Percentiles rank a stretch among this genome's conserved stretches.
Conservation (phyloP, 2,888 invertebrate genomes). For the Rhodophaea formosa region DNA sequence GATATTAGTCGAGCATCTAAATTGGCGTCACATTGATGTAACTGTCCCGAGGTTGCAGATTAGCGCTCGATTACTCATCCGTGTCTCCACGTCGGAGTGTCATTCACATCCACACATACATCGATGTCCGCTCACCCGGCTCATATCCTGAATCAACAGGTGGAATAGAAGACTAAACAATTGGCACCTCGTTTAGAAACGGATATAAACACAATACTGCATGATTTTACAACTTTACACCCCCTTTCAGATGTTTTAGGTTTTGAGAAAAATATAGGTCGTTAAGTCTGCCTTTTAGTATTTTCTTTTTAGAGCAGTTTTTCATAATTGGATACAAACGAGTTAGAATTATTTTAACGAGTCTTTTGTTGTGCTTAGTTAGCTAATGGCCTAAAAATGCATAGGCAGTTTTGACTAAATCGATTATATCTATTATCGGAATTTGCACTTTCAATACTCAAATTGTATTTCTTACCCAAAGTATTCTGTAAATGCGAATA, state of each 20-base stretch:
- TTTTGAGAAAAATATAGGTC: not conserved
- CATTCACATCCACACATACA: conserved; percentile 30
- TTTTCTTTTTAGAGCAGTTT: not conserved
- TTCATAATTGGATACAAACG: no score
- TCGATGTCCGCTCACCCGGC: conserved; percentile 34
- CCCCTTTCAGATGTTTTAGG: not conserved
- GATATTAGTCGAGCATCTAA: conserved; percentile 54
- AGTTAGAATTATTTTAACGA: no score
- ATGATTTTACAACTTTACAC: not conserved
- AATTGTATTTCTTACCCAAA: no score
- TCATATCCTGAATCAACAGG: conserved; percentile 5
- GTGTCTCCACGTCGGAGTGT: conserved; percentile 37
- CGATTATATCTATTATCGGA: no score
- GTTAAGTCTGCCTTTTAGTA: not conserved
- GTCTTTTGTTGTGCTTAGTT: no score
- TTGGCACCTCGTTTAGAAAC: not conserved
- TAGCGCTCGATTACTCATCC: conserved; percentile 49
- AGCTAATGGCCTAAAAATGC: no score
- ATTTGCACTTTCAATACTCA: no score
- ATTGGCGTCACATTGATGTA: conserved; percentile 51
- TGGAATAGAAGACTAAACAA: not conserved
- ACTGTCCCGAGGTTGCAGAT: conserved; percentile 37
- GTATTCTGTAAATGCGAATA: not conserved
- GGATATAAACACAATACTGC: not conserved
- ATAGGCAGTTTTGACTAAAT: no score